Evolutionary conservation across 2,113 vertebrate genomes (phyloP).

Genomic region (Heterocephalus glaber): DNA sequence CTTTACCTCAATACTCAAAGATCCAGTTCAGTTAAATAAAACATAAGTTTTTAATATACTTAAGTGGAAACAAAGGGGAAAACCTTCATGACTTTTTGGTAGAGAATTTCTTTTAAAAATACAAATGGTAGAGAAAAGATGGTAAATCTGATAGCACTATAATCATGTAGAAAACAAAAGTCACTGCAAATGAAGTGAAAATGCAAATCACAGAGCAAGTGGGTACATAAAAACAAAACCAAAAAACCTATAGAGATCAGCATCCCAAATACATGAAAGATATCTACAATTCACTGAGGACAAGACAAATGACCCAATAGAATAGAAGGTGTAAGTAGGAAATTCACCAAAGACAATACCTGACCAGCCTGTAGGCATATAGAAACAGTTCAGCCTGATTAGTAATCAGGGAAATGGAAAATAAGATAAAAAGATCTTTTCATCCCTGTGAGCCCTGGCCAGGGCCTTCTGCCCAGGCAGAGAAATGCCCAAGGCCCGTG

Average conservation of each 20-base stretch:
- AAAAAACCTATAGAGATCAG: background rate
- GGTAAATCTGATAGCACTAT: background rate
- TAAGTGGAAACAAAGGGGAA: background rate
- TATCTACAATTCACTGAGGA: background rate
- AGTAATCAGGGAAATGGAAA: background rate
- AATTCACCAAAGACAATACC: background rate
- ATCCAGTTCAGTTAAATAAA: background rate
- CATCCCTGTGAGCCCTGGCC: background rate
- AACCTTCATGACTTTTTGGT: background rate
- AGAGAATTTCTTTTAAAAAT: background rate
- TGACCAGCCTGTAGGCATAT: too few relatives aligned
- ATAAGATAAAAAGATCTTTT: background rate
- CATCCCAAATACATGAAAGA: background rate
- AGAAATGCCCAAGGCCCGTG: background rate
- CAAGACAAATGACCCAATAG: background rate
- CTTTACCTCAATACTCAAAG: background rate
- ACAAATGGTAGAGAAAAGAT: background rate
- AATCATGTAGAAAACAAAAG: background rate
- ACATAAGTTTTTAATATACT: background rate
- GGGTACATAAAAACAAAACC: background rate
- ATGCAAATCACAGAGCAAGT: background rate
- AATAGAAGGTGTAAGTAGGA: background rate
- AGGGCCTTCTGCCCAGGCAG: background rate
- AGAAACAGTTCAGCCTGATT: background rate
- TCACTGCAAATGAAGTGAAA: background rate